These are phyloP conservation scores for Dinocampus coccinellae DNA, from an alignment of 2,888 invertebrate genomes.

Conservation along the genomic window DNA sequence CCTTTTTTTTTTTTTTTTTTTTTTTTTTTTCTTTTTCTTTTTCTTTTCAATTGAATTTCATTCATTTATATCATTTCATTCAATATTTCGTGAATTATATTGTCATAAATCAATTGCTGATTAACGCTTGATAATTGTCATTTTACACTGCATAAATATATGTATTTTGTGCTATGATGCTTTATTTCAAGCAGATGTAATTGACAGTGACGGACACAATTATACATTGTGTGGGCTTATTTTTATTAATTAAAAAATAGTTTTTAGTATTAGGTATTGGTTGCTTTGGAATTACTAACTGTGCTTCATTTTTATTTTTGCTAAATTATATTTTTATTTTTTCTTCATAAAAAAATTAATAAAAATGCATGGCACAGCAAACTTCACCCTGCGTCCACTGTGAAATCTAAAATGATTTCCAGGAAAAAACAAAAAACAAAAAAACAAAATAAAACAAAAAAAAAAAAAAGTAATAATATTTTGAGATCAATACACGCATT, in stretches of 20 bases:
- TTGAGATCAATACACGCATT: neutral
- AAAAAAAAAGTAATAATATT: too few relatives aligned
- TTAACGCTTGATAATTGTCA: neutral
- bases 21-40: slow-evolving; percentile 17
- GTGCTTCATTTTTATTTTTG: neutral
- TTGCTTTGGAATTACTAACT: neutral
- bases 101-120: neutral
- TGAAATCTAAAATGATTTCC: neutral
- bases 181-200: neutral
- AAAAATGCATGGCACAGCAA: slow-evolving; percentile 65
- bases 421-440: too few relatives aligned
- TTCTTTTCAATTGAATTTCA: slow-evolving; percentile 16
- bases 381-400: slow-evolving; percentile 60
- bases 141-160: neutral
- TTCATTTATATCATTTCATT: neutral
- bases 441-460: too few relatives aligned
- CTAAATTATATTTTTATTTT: slow-evolving; percentile 15
- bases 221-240: slow-evolving; percentile 52
- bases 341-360: slow-evolving; percentile 29
- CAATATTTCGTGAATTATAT: neutral
- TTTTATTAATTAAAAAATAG: neutral
- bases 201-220: slow-evolving; percentile 37
- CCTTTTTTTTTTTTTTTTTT: slow-evolving; percentile 12
- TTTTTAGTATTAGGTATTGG: neutral
- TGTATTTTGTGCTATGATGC: neutral